Evolutionary conservation across 2,888 invertebrate species (phyloP), one percentile per base, ranked within the genome.

Genomic region (Cryptus armator): DNA sequence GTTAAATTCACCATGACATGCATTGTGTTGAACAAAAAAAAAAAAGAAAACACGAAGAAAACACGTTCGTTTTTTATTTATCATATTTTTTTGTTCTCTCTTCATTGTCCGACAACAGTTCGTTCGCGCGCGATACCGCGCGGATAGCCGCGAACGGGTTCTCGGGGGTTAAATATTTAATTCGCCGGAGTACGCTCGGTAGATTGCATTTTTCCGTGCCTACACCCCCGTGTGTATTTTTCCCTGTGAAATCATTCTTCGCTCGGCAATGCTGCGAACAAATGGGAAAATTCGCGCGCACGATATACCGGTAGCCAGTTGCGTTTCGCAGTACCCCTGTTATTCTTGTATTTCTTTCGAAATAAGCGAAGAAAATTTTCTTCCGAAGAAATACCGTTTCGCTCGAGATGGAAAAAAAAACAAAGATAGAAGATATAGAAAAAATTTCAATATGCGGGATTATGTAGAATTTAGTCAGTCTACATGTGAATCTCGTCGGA

Each of bases 401-500:
- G 19, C 16, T 29, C 56, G 56, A 29, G 56, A 59, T 16, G 62
- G 24, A 46, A 59, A 2, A 44, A 46, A 59, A 51, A 78, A 83
- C 59, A 59, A 67, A 19, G 19, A 12, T 32, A 70, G 71, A 46
- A 71, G 81, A 66, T 48, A 37, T 0, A 32, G 43, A 70, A 70
- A 53, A 53, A 72, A 64, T 51, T 51, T 32, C n/a, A 29, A 59
- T 59, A 37, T 5, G 24, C 44, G 14, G 67, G 16, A 62, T 51
- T 46, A 43, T 43, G 19, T 74, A 19, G 66, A 79, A 66, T 83
- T 87, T 88, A 88, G 88, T 86, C 88, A 88, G 82, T 86, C 88
- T 91, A 90, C 86, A 90, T 92, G 89, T 92, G 87, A 91, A 91
- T 93, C 89, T 92, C 92, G 91, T 93, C 91, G 93, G 93, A 92